Conservation (phyloP, 2,797 vertebrate genomes). For the Ctenochaetus hawaiiensis region DNA sequence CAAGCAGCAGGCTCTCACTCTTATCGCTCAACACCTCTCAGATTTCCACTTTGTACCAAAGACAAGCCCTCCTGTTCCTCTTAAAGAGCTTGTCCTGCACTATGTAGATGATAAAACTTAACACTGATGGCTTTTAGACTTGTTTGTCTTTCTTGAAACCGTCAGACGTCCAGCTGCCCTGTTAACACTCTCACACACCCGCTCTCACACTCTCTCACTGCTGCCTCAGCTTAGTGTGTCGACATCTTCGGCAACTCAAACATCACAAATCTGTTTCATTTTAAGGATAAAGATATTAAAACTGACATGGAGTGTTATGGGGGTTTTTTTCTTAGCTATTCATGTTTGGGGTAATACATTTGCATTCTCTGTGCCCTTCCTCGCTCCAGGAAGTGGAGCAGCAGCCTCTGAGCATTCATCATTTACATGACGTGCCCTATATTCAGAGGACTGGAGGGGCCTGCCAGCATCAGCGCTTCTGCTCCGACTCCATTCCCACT, state of each 20-base stretch:
- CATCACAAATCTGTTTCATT: constrained; percentile 37
- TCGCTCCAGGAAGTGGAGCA: constrained; percentile 71
- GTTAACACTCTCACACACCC: constrained; percentile 11
- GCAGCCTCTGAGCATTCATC: constrained; percentile 80
- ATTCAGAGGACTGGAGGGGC: constrained; percentile 67
- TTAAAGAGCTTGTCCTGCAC: constrained; percentile 52
- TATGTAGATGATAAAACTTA: constrained; percentile 55
- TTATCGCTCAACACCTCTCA: constrained; percentile 57
- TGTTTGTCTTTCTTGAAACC: constrained; percentile 35
- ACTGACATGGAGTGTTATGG: constrained; percentile 30
- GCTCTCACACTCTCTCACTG: background rate
- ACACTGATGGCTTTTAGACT: constrained; percentile 38
- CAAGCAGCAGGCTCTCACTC: constrained; percentile 44
- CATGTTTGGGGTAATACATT: constrained; percentile 49
- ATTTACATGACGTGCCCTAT: constrained; percentile 81
- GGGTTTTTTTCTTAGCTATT: constrained; percentile 47
- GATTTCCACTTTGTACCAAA: constrained; percentile 56
- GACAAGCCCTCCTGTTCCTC: constrained; percentile 48
- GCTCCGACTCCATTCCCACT: constrained; percentile 31
- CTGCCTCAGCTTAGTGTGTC: constrained; percentile 12
- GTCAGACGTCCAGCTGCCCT: constrained; percentile 11
- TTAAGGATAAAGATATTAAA: constrained; percentile 48
- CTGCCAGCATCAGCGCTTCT: constrained; percentile 47
- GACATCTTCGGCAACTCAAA: constrained; percentile 56
- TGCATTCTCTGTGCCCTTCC: constrained; percentile 60